These are phyloP conservation scores for Aleiodes testaceus DNA, from an alignment of 2,888 invertebrate species.

Conservation along the genomic window DNA sequence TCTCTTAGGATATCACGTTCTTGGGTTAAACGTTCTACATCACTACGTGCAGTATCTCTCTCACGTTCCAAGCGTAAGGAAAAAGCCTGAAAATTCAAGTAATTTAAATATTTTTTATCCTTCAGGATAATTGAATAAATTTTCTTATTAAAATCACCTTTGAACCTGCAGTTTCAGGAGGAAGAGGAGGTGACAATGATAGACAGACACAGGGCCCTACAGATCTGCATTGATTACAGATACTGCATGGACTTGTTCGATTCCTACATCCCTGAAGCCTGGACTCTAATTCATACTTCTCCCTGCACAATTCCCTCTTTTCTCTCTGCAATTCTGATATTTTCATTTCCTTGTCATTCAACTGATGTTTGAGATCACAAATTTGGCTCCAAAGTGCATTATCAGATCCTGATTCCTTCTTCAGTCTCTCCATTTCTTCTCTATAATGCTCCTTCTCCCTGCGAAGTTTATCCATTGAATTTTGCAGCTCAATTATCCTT, in stretches of 20 bases:
- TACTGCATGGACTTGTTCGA: slow-evolving; percentile 53
- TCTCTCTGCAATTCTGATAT: slow-evolving; percentile 72
- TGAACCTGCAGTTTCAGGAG: slow-evolving; percentile 46
- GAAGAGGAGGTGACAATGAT: slow-evolving; percentile 37
- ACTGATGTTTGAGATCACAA: slow-evolving; percentile 64
- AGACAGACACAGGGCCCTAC: slow-evolving; percentile 52
- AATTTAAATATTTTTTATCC: too few relatives aligned
- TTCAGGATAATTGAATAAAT: neutral
- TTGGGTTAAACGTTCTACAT: slow-evolving; percentile 76
- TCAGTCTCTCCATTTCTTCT: slow-evolving; percentile 73
- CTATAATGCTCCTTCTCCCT: slow-evolving; percentile 75
- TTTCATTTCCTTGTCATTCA: slow-evolving; percentile 71
- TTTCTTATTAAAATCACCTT: slow-evolving; percentile 34
- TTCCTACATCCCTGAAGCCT: slow-evolving; percentile 65
- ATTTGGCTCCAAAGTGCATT: slow-evolving; percentile 58
- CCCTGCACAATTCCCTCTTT: slow-evolving; percentile 70
- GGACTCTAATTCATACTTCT: slow-evolving; percentile 72
- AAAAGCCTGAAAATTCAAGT: slow-evolving; percentile 60
- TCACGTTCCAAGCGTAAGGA: slow-evolving; percentile 74
- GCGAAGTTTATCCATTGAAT: slow-evolving; percentile 67
- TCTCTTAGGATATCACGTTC: slow-evolving; percentile 77
- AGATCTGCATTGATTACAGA: slow-evolving; percentile 58
- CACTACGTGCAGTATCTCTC: slow-evolving; percentile 75
- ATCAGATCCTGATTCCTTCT: slow-evolving; percentile 67
- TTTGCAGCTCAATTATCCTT: slow-evolving; percentile 57